These are phyloP conservation scores for Ageneiosus marmoratus DNA, from an alignment of 2,113 vertebrate species.

Conservation along the genomic window DNA sequence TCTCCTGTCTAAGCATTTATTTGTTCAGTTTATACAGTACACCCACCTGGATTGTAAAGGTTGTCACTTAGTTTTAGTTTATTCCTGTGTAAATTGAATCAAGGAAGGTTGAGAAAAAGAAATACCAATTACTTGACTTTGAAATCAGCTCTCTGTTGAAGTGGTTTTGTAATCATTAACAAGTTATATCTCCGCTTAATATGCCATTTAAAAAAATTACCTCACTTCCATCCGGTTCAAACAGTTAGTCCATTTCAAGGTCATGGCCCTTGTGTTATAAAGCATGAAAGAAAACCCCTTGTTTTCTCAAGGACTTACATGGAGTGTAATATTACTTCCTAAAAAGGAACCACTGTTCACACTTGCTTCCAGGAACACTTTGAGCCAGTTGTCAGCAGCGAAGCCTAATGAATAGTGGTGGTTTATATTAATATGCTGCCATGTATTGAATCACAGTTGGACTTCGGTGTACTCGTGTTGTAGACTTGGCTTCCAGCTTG, in stretches of 20 bases:
- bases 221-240: background rate
- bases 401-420: constrained; percentile 39
- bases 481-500: constrained; percentile 37
- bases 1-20: constrained; percentile 8
- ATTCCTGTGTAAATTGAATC: background rate
- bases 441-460: constrained; percentile 37
- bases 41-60: background rate
- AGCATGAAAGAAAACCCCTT: constrained; percentile 2
- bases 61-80: background rate
- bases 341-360: constrained; percentile 32
- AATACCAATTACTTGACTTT: background rate
- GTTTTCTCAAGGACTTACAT: background rate
- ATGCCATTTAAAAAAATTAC: background rate
- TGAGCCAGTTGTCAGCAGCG: constrained; percentile 16
- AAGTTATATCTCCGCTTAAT: background rate
- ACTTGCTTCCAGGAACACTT: constrained; percentile 18
- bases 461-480: constrained; percentile 17
- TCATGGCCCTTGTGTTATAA: background rate
- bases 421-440: constrained; percentile 41
- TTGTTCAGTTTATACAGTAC: background rate
- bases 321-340: constrained; percentile 29
- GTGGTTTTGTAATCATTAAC: background rate
- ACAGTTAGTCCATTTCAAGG: background rate
- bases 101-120: background rate
- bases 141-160: background rate